These are phyloP conservation scores for Teleopsis dalmanni DNA, from an alignment of 1,140 invertebrate genomes.

Conservation along the genomic window DNA sequence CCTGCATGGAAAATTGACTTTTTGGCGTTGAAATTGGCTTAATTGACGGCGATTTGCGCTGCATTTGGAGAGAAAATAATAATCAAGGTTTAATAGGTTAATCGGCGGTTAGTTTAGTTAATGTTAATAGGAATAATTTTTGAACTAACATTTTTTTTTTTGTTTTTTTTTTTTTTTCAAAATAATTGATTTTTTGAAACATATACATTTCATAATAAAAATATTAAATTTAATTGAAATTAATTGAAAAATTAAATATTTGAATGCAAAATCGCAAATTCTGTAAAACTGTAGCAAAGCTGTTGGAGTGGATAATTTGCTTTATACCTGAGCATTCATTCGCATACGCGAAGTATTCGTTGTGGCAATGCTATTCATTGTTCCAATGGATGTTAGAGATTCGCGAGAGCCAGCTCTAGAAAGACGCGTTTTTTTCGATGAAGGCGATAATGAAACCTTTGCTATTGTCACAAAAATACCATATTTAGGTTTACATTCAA, in stretches of 20 bases:
- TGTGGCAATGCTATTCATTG: conserved; percentile 62
- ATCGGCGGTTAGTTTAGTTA: conserved; percentile 1
- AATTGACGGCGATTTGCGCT: conserved; percentile 39
- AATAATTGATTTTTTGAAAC: too few species aligned
- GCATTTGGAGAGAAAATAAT: conserved; percentile 18
- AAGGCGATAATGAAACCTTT: conserved; percentile 77
- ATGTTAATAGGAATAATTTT: neutral
- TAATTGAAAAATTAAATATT: neutral
- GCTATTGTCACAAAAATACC: conserved; percentile 87
- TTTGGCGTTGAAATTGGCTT: conserved; percentile 36
- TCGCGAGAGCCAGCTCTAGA: conserved; percentile 76
- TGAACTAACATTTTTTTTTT: neutral
- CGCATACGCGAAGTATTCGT: conserved; percentile 45
- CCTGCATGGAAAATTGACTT: conserved; percentile 44
- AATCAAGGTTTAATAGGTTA: conserved; percentile 3
- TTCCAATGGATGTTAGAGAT: conserved; percentile 70
- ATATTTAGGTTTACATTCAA: conserved; percentile 81
- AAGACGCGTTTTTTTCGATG: conserved; percentile 58
- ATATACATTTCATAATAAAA: too few species aligned
- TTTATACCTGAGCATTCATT: conserved; percentile 44
- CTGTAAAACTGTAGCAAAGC: too few species aligned
- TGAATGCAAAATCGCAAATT: neutral
- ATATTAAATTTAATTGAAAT: too few species aligned
- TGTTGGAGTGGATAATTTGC: neutral
- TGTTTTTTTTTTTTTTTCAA: neutral